Conservation (phyloP, 2,888 invertebrate species). For the Parelbella ahira region DNA sequence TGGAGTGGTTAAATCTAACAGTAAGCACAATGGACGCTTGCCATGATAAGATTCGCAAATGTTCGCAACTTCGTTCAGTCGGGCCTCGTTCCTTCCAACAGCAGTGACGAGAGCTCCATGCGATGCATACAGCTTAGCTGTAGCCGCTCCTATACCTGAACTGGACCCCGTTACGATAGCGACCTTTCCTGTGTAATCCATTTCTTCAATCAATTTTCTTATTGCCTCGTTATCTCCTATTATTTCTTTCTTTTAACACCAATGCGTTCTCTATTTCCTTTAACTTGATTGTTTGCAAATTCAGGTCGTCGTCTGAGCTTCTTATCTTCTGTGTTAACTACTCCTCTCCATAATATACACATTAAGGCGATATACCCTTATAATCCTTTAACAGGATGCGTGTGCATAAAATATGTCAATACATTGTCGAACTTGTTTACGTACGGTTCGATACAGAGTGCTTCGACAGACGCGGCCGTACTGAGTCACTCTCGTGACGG, state of each 20-base stretch:
- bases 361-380: no score
- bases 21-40: constrained; percentile 43
- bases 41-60: constrained; percentile 42
- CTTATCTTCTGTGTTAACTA: no score
- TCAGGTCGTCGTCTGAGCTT: no score
- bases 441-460: no score
- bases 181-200: constrained; percentile 53
- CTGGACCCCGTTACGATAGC: constrained; percentile 57
- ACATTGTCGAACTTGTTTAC: neutral
- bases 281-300: no score
- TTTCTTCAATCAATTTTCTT: constrained; percentile 1
- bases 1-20: constrained; percentile 44
- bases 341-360: no score
- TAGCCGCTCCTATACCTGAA: constrained; percentile 58
- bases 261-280: no score
- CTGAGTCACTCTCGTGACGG: neutral
- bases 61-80: constrained; percentile 43
- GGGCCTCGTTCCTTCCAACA: constrained; percentile 49
- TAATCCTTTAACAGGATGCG: no score
- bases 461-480: neutral
- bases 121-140: constrained; percentile 50
- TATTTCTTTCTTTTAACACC: no score
- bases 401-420: no score
- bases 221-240: no score
- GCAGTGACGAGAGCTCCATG: constrained; percentile 47